A percentile compares a stretch with the other conserved stretches of the same genome.
These are phyloP conservation scores for Halesus radiatus DNA, from an alignment of 1,140 invertebrate genomes.

Conservation along the genomic window DNA sequence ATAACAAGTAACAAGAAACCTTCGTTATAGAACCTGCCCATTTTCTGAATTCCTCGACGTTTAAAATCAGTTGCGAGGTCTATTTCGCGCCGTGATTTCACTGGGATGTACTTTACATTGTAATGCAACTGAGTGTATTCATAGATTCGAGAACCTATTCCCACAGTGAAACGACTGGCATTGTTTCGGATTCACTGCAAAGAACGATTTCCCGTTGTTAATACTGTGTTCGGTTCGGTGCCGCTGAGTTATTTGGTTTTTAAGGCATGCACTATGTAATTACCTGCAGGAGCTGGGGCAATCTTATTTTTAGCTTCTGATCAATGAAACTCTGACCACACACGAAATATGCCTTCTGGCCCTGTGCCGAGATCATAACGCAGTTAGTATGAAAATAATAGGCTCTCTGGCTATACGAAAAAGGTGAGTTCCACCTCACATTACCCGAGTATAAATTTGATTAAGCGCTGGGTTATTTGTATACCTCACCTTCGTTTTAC, in stretches of 20 bases:
- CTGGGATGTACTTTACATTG: constrained; percentile 14
- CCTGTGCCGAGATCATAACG: no score
- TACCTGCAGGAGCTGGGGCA: constrained; percentile 30
- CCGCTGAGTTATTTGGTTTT: constrained; percentile 15
- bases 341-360: constrained; percentile 8
- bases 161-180: constrained; percentile 35
- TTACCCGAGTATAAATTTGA: no score
- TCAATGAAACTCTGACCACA: constrained; percentile 27
- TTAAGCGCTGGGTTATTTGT: no score
- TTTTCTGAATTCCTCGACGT: constrained; percentile 7
- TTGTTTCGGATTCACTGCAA: constrained; percentile 33
- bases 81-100: constrained; percentile 8
- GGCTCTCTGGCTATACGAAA: no score
- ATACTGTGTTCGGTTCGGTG: background rate
- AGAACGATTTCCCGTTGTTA: constrained; percentile 28
- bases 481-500: no score
- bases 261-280: constrained; percentile 30
- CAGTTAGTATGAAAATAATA: no score
- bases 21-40: no score
- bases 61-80: constrained; percentile 7
- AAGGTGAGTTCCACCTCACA: no score
- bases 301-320: constrained; percentile 44
- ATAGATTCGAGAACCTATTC: constrained; percentile 35
- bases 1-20: no score
- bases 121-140: constrained; percentile 13